Evolutionary conservation across 2,888 invertebrate genomes (phyloP), one percentile per base, ranked within the genome.

Genomic region (Leucophenga montana): DNA sequence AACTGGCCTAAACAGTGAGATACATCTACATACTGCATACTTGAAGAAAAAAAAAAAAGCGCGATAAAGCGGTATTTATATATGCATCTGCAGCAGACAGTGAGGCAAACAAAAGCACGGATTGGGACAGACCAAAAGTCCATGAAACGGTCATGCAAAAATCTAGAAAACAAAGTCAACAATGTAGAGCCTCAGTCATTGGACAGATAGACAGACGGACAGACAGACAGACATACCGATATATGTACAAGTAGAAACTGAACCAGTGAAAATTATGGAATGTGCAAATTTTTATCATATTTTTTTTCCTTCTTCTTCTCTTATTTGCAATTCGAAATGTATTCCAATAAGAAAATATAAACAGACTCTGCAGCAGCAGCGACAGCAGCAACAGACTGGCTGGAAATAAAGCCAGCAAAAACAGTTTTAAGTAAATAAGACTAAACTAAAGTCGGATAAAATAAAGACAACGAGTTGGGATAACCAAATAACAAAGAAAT

Each of bases 81-180:
- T 39, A 39, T 11, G 11, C 39, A 39, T 11, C 39, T 39, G 39
- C 39, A 39, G 39, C 39, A 39, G 39, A 39, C 39, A 11, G 39
- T 39, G 39, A 39, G 39, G 39, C 39, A 39, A 39, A 39, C 39
- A 39, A 39, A 39, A 39, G 39, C 39, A 39, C 9, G 39, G 39
- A 39, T 8, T 11, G 11, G 6, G 16, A 50, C 18, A n/a, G 16
- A 50, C 50, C n/a, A 8, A 39, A 39, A 39, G 39, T 39, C 39
- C 39, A 39, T 39, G 39, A 50, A 50, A 18, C n/a, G 50, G 50
- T n/a, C 50, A 18, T 50, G n/a, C 16, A 16, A 18, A 50, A 18
- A 50, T n/a, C n/a, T 20, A 22, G 56, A 20, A 56, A 56, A 56
- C 56, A 56, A 56, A 56, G 56, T 39, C 39, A 39, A 27, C n/a